Percentiles rank a stretch among this genome's conserved stretches.
Evolutionary conservation across 2,888 invertebrate genomes (phyloP).

Genomic region (Meandrusa payeni): DNA sequence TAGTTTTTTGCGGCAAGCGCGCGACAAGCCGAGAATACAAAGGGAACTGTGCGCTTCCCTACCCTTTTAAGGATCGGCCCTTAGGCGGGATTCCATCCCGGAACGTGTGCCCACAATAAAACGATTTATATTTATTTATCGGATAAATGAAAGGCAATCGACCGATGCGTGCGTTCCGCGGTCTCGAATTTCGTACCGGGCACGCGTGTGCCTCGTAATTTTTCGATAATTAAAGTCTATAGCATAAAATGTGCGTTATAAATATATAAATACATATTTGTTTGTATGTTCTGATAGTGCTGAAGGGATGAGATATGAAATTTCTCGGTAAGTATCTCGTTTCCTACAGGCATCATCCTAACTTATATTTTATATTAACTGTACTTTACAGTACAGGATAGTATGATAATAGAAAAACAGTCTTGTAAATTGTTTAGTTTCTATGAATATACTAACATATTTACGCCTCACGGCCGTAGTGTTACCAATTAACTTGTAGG

Average conservation of each 20-base stretch:
- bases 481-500: no score
- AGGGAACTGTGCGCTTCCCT: constrained; percentile 60
- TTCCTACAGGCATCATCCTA: no score
- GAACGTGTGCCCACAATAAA: constrained; percentile 67
- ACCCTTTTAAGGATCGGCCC: constrained; percentile 64
- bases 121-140: constrained; percentile 72
- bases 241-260: constrained; percentile 8
- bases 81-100: constrained; percentile 66
- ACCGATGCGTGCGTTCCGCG: constrained; percentile 34
- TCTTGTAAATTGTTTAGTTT: no score
- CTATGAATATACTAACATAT: no score
- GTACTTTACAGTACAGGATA: no score
- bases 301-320: no score
- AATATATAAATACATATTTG: constrained; percentile 14
- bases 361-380: no score
- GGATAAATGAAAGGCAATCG: constrained; percentile 43
- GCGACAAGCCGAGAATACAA: constrained; percentile 58
- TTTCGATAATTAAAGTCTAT: constrained; percentile 18
- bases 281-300: constrained; percentile 8
- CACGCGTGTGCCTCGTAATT: constrained; percentile 12
- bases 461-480: no score
- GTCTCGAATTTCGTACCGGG: constrained; percentile 24
- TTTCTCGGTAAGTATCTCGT: no score
- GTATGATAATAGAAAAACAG: no score
- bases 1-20: constrained; percentile 61